Evolutionary conservation across 2,888 invertebrate genomes (phyloP).

Genomic region (Drosophila longiperda): DNA sequence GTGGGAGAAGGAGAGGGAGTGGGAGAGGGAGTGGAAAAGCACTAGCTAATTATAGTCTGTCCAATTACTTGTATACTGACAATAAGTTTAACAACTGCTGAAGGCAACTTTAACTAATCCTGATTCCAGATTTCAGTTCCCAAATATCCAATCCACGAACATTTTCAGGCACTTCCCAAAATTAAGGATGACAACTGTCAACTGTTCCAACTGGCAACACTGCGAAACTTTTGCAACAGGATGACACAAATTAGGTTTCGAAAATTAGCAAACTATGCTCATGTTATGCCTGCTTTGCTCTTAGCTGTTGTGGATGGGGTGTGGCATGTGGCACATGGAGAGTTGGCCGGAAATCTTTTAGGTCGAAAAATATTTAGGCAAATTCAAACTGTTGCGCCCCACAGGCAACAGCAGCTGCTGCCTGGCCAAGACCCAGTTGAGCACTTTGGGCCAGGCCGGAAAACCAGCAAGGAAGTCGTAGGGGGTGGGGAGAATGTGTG

Average conservation of each 20-base stretch:
- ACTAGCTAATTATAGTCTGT: conserved; percentile 42
- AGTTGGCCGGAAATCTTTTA: conserved; percentile 70
- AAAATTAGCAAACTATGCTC: conserved; percentile 73
- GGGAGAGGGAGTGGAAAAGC: background rate
- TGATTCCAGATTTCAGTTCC: background rate
- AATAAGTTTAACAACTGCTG: conserved; percentile 25
- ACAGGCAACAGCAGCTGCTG: conserved; percentile 24
- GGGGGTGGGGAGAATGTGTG: background rate
- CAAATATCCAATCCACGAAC: conserved; percentile 8
- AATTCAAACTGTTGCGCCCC: conserved; percentile 67
- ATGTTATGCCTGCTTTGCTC: conserved; percentile 22
- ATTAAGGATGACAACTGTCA: conserved; percentile 34
- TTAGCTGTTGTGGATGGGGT: background rate
- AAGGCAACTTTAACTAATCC: conserved; percentile 20
- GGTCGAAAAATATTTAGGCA: conserved; percentile 71
- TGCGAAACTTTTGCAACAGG: conserved; percentile 64
- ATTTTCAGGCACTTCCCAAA: conserved; percentile 20
- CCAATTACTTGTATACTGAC: conserved; percentile 45
- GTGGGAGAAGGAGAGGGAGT: too few relatives aligned
- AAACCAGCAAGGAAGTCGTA: background rate
- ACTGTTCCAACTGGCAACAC: conserved; percentile 10
- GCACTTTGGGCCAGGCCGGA: conserved; percentile 45
- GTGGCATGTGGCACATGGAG: conserved; percentile 5
- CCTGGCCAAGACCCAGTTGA: conserved; percentile 17
- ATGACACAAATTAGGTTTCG: conserved; percentile 69